phyloP scores from a whole-genome alignment of 37 sponge, comb jelly and placozoan genomes.

The Eunapius fragilis region DNA sequence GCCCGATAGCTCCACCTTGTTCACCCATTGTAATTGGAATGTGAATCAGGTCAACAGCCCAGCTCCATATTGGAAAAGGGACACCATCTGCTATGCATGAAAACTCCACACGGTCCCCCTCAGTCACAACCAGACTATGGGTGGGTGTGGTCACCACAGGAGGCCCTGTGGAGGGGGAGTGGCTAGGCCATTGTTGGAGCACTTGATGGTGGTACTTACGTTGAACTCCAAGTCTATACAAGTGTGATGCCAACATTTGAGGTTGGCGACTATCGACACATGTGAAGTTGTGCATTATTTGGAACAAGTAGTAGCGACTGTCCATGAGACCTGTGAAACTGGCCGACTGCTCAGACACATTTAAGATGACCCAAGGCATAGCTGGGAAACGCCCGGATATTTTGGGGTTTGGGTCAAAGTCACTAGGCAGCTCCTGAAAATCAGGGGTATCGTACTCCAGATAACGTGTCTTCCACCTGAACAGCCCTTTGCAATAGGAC shows the following conservation, averaged over 20 bases:
- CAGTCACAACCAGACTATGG: background rate
- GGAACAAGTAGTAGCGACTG: background rate
- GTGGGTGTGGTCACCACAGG: background rate
- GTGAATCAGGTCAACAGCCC: background rate
- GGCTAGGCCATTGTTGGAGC: background rate
- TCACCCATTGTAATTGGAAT: background rate
- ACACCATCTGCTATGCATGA: background rate
- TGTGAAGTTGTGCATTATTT: background rate
- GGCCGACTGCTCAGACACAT: background rate
- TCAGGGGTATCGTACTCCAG: background rate
- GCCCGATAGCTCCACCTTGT: background rate
- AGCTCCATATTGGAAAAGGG: background rate
- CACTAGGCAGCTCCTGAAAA: background rate
- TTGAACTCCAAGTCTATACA: background rate
- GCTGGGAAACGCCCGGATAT: too few species aligned
- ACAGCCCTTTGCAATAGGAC: background rate
- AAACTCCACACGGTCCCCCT: background rate
- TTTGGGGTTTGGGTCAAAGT: background rate
- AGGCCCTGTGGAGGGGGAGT: background rate
- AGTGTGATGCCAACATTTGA: background rate
- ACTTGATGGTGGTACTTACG: background rate
- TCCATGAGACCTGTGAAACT: background rate
- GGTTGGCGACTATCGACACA: background rate
- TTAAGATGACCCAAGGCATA: background rate
- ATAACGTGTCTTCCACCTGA: background rate